Conservation (phyloP, 2,888 invertebrate genomes). For the Lasius fuliginosus region DNA sequence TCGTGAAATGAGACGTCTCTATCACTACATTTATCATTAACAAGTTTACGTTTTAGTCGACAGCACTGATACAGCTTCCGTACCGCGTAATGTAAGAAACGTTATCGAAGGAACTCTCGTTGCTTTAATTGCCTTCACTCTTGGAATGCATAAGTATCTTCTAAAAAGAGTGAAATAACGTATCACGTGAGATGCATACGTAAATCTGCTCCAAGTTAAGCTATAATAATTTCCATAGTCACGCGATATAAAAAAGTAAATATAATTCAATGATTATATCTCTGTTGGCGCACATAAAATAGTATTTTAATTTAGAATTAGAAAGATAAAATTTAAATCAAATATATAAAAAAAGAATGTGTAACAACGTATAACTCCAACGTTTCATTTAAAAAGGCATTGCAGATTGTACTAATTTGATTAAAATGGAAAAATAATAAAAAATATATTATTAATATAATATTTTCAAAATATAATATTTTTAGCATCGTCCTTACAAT, state of each 20-base stretch:
- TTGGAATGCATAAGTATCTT: not conserved
- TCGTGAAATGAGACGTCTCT: not conserved
- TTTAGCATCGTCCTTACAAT: not conserved
- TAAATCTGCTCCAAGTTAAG: not conserved
- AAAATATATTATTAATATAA: not conserved
- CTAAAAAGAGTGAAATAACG: not conserved
- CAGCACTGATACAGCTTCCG: not conserved
- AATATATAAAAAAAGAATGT: not conserved
- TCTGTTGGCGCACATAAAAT: not conserved
- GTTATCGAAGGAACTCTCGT: not conserved
- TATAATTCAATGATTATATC: not conserved
- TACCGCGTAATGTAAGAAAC: not conserved
- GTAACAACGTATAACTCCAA: not conserved
- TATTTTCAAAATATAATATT: not conserved
- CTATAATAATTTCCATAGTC: not conserved
- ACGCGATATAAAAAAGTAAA: not conserved
- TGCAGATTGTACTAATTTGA: not conserved
- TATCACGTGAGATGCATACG: not conserved
- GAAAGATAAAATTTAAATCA: not conserved
- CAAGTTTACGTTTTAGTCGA: slow-evolving; percentile 7
- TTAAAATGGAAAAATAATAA: not conserved
- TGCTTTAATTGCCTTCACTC: not conserved
- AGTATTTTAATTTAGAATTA: not conserved
- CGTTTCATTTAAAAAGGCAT: not conserved
- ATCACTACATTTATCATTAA: slow-evolving; percentile 6